phyloP scores from a whole-genome alignment of 2,797 vertebrate species.

The Notolabrus celidotus region DNA sequence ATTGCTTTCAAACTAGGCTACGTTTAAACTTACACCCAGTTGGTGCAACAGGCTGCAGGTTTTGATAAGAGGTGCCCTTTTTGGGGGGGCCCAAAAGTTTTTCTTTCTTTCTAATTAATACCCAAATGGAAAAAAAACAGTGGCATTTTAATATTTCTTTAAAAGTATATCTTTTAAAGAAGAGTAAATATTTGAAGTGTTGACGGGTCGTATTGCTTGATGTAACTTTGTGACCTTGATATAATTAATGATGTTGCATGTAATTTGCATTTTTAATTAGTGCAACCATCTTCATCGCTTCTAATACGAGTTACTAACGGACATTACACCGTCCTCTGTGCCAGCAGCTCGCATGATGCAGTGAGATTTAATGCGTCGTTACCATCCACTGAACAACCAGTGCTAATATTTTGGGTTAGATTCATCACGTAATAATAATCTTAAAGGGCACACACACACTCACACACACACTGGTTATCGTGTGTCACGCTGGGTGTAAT shows the following conservation, averaged over 20 bases:
- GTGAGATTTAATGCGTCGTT: neutral
- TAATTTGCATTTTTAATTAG: constrained; percentile 6
- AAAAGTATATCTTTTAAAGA: too few relatives aligned
- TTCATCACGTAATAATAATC: constrained; percentile 13
- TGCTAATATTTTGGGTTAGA: constrained; percentile 2
- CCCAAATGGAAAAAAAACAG: too few relatives aligned
- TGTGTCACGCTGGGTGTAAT: constrained; percentile 32
- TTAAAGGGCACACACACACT: neutral
- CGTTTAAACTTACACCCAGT: too few relatives aligned
- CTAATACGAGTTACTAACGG: neutral
- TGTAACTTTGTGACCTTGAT: neutral
- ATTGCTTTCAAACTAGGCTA: too few relatives aligned
- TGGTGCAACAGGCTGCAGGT: too few relatives aligned
- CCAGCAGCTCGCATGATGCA: neutral
- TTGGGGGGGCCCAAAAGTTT: too few relatives aligned
- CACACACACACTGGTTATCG: neutral
- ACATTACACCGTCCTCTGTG: neutral
- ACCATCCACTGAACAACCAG: neutral
- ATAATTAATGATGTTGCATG: neutral
- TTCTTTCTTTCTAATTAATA: too few relatives aligned
- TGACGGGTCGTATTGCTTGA: neutral
- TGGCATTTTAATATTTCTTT: too few relatives aligned
- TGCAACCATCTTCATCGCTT: neutral
- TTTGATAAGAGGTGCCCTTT: too few relatives aligned
- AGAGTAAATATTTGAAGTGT: neutral